Conservation (phyloP, 92 coral and sea anemone genomes). For the Palythoa caribaeorum region DNA sequence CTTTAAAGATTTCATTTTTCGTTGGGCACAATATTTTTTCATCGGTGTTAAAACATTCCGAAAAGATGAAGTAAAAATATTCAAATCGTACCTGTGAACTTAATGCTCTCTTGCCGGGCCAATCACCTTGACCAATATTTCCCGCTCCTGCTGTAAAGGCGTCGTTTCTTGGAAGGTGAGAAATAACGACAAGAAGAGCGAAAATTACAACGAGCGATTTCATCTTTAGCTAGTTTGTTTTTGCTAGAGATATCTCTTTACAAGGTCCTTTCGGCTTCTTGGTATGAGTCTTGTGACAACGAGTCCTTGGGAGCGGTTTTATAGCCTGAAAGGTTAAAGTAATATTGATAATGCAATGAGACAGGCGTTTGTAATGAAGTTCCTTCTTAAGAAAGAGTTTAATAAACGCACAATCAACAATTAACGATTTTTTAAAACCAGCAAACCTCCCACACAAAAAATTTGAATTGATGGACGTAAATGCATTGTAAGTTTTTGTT, state of each 20-base stretch:
- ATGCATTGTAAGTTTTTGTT: conserved; percentile 28
- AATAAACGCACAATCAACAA: conserved; percentile 34
- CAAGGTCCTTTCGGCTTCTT: neutral
- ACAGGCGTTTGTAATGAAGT: conserved; percentile 19
- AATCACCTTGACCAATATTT: conserved; percentile 58
- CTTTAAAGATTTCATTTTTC: too few species aligned
- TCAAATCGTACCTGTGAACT: neutral
- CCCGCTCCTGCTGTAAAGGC: conserved; percentile 77
- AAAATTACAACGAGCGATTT: conserved; percentile 53
- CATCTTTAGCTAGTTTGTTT: conserved; percentile 35
- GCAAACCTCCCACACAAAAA: conserved; percentile 34
- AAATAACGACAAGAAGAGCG: conserved; percentile 54
- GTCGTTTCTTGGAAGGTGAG: conserved; percentile 60
- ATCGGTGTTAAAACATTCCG: neutral
- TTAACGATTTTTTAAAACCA: neutral
- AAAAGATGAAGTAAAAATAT: neutral
- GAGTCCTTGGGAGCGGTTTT: neutral
- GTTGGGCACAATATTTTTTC: too few species aligned
- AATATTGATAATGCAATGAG: conserved; percentile 13
- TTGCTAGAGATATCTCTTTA: neutral
- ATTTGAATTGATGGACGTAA: conserved; percentile 28
- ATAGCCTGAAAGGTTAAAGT: neutral
- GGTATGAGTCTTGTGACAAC: conserved; percentile 4
- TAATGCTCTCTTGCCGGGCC: conserved; percentile 32
- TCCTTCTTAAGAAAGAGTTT: neutral